Conservation (phyloP, 2,113 vertebrate genomes). For the Actinemys pallida region DNA sequence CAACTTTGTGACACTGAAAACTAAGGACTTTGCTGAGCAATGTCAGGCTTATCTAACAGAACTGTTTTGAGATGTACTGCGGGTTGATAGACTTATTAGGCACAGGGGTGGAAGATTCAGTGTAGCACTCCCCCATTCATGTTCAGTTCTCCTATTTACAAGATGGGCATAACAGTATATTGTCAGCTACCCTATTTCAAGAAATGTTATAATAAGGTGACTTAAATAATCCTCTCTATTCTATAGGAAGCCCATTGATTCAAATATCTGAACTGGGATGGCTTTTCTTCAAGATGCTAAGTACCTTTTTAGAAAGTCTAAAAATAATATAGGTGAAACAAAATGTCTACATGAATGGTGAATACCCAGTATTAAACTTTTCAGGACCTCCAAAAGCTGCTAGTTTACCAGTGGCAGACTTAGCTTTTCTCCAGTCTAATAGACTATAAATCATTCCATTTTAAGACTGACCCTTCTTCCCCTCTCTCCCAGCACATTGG, state of each 20-base stretch:
- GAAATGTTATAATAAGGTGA: neutral
- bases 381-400: neutral
- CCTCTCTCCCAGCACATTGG: neutral
- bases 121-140: neutral
- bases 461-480: neutral
- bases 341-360: neutral
- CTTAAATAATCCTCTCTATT: neutral
- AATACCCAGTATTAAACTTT: neutral
- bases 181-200: neutral
- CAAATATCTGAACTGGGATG: neutral
- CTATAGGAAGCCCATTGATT: neutral
- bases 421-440: neutral
- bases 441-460: neutral
- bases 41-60: constrained; percentile 37
- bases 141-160: neutral
- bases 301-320: neutral
- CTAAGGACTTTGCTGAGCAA: constrained; percentile 32
- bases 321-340: neutral
- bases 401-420: neutral
- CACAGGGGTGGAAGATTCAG: neutral
- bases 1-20: neutral
- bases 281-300: neutral
- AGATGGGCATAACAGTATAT: neutral
- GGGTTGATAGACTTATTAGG: constrained; percentile 21
- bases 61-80: constrained; percentile 34